These are phyloP conservation scores for Microplitis deprimator DNA, from an alignment of 2,888 invertebrate species.

Conservation along the genomic window DNA sequence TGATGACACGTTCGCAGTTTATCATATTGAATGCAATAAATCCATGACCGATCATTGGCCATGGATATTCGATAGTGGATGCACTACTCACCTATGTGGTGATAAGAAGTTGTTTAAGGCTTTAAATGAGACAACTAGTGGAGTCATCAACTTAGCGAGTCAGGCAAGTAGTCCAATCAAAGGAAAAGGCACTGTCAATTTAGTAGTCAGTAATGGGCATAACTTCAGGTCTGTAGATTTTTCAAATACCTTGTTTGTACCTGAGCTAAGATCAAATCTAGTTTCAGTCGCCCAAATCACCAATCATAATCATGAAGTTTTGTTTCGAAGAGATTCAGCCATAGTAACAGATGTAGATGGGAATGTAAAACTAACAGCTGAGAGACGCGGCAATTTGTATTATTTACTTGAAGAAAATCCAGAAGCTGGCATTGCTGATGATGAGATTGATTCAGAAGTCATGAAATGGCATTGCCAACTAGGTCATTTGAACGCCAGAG, in stretches of 20 bases:
- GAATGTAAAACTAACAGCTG: neutral
- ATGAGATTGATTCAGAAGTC: neutral
- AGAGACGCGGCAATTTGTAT: constrained; percentile 2
- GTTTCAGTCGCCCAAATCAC: constrained; percentile 13
- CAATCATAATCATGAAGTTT: neutral
- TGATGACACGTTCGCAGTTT: too few relatives aligned
- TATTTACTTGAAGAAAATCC: neutral
- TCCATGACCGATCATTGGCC: too few relatives aligned
- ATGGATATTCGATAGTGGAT: too few relatives aligned
- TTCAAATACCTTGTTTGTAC: constrained; percentile 26
- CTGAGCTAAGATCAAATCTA: constrained; percentile 16
- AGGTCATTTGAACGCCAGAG: constrained; percentile 28
- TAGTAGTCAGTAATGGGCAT: constrained; percentile 1
- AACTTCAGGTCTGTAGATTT: constrained; percentile 24
- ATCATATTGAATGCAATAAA: too few relatives aligned
- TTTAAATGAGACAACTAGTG: neutral
- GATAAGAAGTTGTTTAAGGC: constrained; percentile 4
- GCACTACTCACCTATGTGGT: constrained; percentile 8
- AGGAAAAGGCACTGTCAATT: constrained; percentile 12
- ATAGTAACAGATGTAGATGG: neutral
- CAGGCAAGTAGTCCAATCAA: constrained; percentile 25
- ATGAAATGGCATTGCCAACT: constrained; percentile 14
- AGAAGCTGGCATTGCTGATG: neutral
- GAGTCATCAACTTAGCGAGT: constrained; percentile 25
- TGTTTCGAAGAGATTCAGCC: neutral